Evolutionary conservation across 2,113 vertebrate genomes (phyloP).

Genomic region (Festucalex cinctus): DNA sequence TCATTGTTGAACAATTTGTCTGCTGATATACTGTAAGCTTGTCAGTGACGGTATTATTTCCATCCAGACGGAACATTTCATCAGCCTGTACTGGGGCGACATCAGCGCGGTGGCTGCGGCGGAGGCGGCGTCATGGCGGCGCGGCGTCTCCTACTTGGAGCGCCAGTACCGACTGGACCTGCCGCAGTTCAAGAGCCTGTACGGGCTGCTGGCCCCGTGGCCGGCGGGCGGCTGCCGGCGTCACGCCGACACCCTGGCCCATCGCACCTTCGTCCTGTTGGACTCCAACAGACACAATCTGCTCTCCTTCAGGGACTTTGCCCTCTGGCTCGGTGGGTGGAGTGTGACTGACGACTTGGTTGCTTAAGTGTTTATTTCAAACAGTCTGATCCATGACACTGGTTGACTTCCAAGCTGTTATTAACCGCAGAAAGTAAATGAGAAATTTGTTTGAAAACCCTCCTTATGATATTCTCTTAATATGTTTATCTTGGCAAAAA

Average conservation of each 20-base stretch:
- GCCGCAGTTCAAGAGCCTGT: slow-evolving; percentile 84
- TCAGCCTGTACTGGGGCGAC: slow-evolving; percentile 88
- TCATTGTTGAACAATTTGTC: not conserved
- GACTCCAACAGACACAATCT: slow-evolving; percentile 79
- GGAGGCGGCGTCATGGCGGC: slow-evolving; percentile 50
- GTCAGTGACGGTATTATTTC: not conserved
- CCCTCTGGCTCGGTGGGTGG: slow-evolving; percentile 78
- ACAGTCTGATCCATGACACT: not conserved
- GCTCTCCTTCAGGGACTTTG: slow-evolving; percentile 83
- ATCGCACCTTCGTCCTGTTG: slow-evolving; percentile 85
- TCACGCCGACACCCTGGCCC: slow-evolving; percentile 79
- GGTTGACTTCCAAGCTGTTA: not conserved
- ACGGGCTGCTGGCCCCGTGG: slow-evolving; percentile 83
- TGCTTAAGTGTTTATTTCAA: not conserved
- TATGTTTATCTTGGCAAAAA: no score
- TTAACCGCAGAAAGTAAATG: no score
- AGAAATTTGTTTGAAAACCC: no score
- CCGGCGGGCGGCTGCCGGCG: slow-evolving; percentile 70
- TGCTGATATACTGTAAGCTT: no score
- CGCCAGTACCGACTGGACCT: slow-evolving; percentile 88
- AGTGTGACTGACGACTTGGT: not conserved
- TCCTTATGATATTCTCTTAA: no score
- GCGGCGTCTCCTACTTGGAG: slow-evolving; percentile 78
- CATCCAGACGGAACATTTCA: slow-evolving; percentile 83
- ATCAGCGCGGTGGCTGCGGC: slow-evolving; percentile 37